These are phyloP conservation scores for Turritopsis dohrnii DNA, from an alignment of 30 jellyfish, hydroid and myxozoan species.

Conservation along the genomic window DNA sequence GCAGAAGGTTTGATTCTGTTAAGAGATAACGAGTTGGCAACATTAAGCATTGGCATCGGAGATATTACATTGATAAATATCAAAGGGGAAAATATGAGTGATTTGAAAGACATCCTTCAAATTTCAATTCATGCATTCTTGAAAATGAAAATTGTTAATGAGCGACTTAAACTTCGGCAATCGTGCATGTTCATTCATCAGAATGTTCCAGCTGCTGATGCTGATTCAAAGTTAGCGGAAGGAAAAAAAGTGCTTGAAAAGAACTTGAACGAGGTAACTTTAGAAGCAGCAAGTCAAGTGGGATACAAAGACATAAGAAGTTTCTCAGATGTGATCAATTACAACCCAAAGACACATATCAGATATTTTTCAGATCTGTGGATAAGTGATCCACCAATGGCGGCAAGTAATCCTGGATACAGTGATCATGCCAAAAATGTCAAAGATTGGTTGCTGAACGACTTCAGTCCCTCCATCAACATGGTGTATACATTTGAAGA, in stretches of 20 bases:
- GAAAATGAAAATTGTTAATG: slow-evolving; percentile 28
- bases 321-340: not conserved
- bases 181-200: slow-evolving; percentile 29
- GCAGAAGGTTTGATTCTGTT: not conserved
- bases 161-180: not conserved
- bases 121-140: slow-evolving; percentile 13
- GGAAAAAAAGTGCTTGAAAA: not conserved
- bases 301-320: not conserved
- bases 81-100: slow-evolving; percentile 19
- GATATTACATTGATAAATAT: slow-evolving; percentile 25
- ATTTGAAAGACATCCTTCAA: slow-evolving; percentile 25
- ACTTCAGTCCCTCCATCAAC: not conserved
- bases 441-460: not conserved
- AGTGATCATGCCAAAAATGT: not conserved
- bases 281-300: not conserved
- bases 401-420: not conserved
- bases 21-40: slow-evolving; percentile 30
- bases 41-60: slow-evolving; percentile 22
- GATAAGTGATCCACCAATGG: not conserved
- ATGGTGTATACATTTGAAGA: not conserved
- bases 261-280: not conserved
- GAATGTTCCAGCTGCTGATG: not conserved
- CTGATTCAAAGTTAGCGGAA: not conserved
- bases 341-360: not conserved
- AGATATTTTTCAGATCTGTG: not conserved